Percentiles rank a stretch among this genome's conserved stretches.
Conservation (phyloP, 2,888 invertebrate species). For the Melieria crassipennis region DNA sequence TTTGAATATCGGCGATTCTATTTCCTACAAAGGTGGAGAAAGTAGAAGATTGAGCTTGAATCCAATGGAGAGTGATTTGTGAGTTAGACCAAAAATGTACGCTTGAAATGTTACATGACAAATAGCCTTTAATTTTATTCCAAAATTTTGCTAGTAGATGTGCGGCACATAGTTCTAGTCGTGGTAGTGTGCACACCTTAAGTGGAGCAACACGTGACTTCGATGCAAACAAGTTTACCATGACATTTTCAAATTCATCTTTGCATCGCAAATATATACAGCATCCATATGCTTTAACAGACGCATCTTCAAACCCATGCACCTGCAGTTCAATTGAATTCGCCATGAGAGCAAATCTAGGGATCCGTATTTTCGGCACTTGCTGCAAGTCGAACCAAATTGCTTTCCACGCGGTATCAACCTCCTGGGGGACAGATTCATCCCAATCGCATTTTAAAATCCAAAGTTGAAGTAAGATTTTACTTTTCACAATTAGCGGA, state of each 20-base stretch:
- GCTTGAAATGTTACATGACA: constrained; percentile 1
- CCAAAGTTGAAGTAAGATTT: constrained; percentile 31
- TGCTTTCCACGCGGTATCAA: constrained; percentile 19
- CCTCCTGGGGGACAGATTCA: constrained; percentile 23
- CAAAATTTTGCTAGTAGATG: constrained; percentile 36
- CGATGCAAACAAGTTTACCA: constrained; percentile 30
- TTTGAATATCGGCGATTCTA: constrained; percentile 36
- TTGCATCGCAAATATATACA: constrained; percentile 32
- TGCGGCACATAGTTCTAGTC: constrained; percentile 38
- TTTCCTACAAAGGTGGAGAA: constrained; percentile 40
- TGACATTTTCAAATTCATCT: constrained; percentile 13
- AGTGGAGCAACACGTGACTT: constrained; percentile 40
- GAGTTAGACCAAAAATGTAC: constrained; percentile 38
- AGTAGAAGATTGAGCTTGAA: constrained; percentile 28
- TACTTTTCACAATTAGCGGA: constrained; percentile 22
- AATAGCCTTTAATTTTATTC: constrained; percentile 11
- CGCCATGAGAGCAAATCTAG: constrained; percentile 18
- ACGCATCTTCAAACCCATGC: constrained; percentile 37
- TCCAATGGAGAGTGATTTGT: constrained; percentile 37
- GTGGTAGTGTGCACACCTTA: constrained; percentile 36
- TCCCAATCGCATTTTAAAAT: constrained; percentile 28
- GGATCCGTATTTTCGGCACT: neutral
- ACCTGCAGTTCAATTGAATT: constrained; percentile 25
- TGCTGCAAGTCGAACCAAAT: constrained; percentile 4
- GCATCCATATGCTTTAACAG: constrained; percentile 36